Evolutionary conservation across 2,888 invertebrate genomes (phyloP), one percentile per base, ranked within the genome.

Genomic region (Plagiodera versicolora): DNA sequence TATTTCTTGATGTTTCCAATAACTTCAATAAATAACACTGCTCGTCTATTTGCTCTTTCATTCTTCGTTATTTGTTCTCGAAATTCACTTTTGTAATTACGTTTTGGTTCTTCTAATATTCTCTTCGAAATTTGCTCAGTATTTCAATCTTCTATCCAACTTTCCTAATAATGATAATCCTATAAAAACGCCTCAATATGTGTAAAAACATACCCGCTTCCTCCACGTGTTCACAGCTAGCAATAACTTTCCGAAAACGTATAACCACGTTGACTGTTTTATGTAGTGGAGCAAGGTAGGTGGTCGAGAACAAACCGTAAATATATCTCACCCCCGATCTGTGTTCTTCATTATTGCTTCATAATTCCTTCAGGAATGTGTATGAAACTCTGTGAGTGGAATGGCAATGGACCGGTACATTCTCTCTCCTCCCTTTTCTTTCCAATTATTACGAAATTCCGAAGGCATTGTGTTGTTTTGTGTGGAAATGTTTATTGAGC

Each of bases 291-390:
- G 67, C 72, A 63, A 69, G 68, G 70, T 75, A 74, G 75, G 76
- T 76, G 76, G 75, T 73, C 75, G 67, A 67, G 64, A 64, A 71
- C 68, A 70, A 70, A 68, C 70, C 67, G 64, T 61, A 61, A 56
- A 61, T 57, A 71, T 73, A 73, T 74, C 75, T 70, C 66, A 68
- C 72, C 74, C 74, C 69, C 70, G 72, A 75, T 74, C 74, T 72
- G 63, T 72, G 74, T 73, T 75, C 75, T 77, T 78, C 77, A 79
- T 79, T 79, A 79, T 77, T 78, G 76, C 78, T 72, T 76, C 76
- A 77, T 79, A 79, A 77, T 74, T 78, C 74, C 72, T 74, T 65
- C 64, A 70, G 75, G 76, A 77, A 77, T 76, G 76, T 68, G 73
- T 73, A 68, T 39, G 71, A 70, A 71, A 68, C 72, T n/a, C n/a